Evolutionary conservation across 2,888 invertebrate genomes (phyloP).

Genomic region (Lasioglossum figueresi): DNA sequence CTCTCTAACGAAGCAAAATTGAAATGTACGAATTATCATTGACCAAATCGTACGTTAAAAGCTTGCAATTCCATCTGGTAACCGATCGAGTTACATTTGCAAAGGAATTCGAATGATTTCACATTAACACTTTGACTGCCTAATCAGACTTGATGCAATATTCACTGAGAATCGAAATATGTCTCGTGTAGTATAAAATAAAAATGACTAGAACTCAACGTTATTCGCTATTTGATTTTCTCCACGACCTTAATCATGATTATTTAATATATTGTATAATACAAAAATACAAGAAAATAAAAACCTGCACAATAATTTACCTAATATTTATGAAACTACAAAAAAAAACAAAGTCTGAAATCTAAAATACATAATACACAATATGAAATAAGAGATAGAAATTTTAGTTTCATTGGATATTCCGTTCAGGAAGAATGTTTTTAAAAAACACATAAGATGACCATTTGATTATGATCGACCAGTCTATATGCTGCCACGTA

Average conservation of each 20-base stretch:
- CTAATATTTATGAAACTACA: no score
- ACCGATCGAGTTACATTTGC: background rate
- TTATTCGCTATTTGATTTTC: background rate
- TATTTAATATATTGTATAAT: background rate
- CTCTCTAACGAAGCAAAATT: constrained; percentile 22
- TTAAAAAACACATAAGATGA: no score
- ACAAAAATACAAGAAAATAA: background rate
- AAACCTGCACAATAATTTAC: no score
- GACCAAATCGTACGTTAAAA: constrained; percentile 29
- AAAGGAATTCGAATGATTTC: background rate
- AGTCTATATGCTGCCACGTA: no score
- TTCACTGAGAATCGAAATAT: background rate
- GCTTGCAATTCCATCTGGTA: background rate
- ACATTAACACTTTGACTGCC: background rate
- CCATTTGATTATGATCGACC: no score
- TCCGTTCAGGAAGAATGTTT: no score
- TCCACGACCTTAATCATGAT: no score
- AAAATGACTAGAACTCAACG: background rate
- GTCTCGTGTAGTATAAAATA: background rate
- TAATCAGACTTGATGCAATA: background rate
- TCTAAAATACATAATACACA: no score
- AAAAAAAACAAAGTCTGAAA: no score
- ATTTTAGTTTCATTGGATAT: no score
- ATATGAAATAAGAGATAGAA: no score
- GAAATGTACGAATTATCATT: constrained; percentile 6